Evolutionary conservation across 2,113 vertebrate species (phyloP).

Genomic region (Lutjanus erythropterus): DNA sequence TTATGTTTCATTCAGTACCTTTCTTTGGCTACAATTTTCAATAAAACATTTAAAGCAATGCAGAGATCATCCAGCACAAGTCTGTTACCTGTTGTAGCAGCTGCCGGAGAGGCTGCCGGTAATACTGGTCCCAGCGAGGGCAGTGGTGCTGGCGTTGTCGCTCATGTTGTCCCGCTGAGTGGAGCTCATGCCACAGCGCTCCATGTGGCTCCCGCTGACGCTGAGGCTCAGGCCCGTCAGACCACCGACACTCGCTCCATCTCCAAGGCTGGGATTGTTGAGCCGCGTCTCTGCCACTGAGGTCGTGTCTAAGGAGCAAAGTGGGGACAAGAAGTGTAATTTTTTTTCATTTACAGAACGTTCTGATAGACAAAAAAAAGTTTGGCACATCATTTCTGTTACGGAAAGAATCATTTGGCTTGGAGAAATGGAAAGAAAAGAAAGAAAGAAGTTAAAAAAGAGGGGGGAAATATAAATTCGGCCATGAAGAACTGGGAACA

Average conservation of each 20-base stretch:
- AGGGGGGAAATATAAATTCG: neutral
- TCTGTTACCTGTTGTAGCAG: conserved; percentile 93
- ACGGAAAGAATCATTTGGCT: no score
- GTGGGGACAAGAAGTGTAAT: neutral
- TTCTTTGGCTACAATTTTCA: no score
- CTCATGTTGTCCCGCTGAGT: conserved; percentile 95
- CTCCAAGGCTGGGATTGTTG: conserved; percentile 95
- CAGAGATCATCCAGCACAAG: neutral
- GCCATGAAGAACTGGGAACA: neutral
- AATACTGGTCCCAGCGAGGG: conserved; percentile 95
- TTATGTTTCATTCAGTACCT: no score
- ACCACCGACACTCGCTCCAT: conserved; percentile 94
- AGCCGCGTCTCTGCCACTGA: conserved; percentile 96
- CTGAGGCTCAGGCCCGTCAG: conserved; percentile 94
- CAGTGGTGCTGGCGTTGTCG: conserved; percentile 96
- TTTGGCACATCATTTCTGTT: neutral
- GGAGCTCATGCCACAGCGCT: conserved; percentile 89
- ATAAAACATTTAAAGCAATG: neutral
- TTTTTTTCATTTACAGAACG: neutral
- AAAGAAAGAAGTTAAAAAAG: neutral
- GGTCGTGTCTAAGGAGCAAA: conserved; percentile 86
- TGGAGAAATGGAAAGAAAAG: neutral
- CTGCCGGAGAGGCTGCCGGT: conserved; percentile 95
- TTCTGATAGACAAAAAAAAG: neutral
- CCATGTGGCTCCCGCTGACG: conserved; percentile 98